Evolutionary conservation across 2,888 invertebrate species (phyloP).

Genomic region (Auanema sp.): DNA sequence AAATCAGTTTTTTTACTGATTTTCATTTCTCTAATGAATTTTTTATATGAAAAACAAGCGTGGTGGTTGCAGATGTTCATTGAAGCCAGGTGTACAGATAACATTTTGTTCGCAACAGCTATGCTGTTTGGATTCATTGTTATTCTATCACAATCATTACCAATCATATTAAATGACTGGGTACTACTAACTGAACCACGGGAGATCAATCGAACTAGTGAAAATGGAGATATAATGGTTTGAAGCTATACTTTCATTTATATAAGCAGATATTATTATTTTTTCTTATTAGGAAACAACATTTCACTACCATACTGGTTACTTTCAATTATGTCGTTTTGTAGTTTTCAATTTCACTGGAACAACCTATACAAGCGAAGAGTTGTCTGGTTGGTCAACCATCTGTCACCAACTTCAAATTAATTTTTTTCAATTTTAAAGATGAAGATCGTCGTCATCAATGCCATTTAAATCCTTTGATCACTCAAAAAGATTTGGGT

Average conservation of each 20-base stretch:
- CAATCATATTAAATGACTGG: conserved; percentile 56
- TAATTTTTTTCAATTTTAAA: conserved; percentile 17
- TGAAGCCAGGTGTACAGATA: conserved; percentile 51
- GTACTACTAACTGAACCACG: conserved; percentile 59
- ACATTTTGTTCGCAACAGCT: conserved; percentile 41
- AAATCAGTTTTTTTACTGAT: no score
- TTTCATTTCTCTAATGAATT: no score
- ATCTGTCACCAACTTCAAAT: neutral
- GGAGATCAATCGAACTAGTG: conserved; percentile 57
- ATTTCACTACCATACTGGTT: conserved; percentile 59
- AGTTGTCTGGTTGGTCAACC: conserved; percentile 36
- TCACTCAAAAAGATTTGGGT: conserved; percentile 53
- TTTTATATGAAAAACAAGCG: neutral
- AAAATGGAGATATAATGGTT: conserved; percentile 56
- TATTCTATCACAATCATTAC: conserved; percentile 41
- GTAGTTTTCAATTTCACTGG: conserved; percentile 38
- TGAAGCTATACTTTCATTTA: conserved; percentile 4
- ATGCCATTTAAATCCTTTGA: conserved; percentile 57
- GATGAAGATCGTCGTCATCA: conserved; percentile 34
- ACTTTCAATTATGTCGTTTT: conserved; percentile 60
- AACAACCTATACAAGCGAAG: conserved; percentile 35
- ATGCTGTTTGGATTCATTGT: conserved; percentile 38
- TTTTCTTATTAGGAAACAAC: conserved; percentile 44
- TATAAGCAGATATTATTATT: no score
- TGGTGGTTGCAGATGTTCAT: conserved; percentile 34